These are phyloP conservation scores for Ceratosolen fusciceps DNA, from an alignment of 1,140 invertebrate genomes.

Conservation along the genomic window DNA sequence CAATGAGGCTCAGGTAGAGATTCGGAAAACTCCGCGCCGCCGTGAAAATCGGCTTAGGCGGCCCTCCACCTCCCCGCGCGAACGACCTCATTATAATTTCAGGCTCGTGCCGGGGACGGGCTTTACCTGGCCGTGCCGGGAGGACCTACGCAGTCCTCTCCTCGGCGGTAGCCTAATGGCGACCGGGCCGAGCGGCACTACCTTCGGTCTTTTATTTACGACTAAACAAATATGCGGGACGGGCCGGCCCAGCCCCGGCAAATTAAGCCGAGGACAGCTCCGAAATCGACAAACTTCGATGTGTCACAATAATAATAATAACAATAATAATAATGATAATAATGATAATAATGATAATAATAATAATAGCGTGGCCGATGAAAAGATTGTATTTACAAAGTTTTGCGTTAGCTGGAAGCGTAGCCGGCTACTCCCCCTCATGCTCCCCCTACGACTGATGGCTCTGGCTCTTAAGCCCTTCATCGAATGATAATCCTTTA, in stretches of 20 bases:
- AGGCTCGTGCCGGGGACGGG: slow-evolving; percentile 2
- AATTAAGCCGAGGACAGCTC: too few relatives aligned
- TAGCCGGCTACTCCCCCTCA: background rate
- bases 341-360: too few relatives aligned
- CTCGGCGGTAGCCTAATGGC: background rate
- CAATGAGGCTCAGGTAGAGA: slow-evolving; percentile 26
- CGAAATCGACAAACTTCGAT: background rate
- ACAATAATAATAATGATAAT: too few relatives aligned
- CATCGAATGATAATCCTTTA: background rate
- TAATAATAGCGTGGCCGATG: too few relatives aligned
- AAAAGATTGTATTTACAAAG: background rate
- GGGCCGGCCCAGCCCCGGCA: too few relatives aligned
- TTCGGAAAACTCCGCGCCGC: background rate
- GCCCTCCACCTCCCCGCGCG: background rate
- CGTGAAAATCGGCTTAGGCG: slow-evolving; percentile 37
- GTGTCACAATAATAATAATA: background rate
- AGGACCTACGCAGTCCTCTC: background rate
- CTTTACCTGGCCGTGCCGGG: background rate
- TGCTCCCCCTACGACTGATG: too few relatives aligned
- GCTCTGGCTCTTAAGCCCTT: background rate
- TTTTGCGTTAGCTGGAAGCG: background rate
- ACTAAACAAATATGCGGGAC: background rate
- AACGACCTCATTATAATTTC: slow-evolving; percentile 1
- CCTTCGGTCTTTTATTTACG: background rate
- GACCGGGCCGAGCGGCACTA: background rate